A percentile compares a stretch with the other conserved stretches of the same genome.
Conservation (phyloP, 2,113 vertebrate genomes). For the Pteruthius melanotis region DNA sequence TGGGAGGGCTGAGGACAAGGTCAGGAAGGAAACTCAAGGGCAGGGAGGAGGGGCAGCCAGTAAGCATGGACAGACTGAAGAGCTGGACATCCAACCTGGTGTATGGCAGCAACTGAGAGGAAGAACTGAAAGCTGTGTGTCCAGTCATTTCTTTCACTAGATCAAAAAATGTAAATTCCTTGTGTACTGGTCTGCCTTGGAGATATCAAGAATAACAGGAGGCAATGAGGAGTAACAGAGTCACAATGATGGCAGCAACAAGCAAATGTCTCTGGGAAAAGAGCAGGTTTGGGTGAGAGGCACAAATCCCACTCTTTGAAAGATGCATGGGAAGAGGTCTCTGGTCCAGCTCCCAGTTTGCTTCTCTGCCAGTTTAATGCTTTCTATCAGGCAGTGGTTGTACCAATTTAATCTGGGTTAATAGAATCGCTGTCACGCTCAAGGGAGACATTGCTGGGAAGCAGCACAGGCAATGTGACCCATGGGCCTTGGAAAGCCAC, state of each 20-base stretch:
- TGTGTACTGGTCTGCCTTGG: neutral
- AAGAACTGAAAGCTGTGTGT: neutral
- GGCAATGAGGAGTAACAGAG: neutral
- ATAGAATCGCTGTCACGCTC: neutral
- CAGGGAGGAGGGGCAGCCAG: neutral
- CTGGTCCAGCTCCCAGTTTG: neutral
- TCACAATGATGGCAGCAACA: neutral
- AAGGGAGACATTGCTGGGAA: neutral
- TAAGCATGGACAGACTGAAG: neutral
- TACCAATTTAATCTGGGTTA: neutral
- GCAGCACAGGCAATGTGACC: neutral
- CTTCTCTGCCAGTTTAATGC: neutral
- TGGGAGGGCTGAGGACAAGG: neutral
- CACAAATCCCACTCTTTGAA: neutral
- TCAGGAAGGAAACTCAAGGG: neutral
- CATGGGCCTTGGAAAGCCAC: neutral
- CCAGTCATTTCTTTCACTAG: neutral
- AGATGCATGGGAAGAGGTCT: neutral
- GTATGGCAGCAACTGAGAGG: neutral
- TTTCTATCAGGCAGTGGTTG: neutral
- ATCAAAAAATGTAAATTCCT: slow-evolving; percentile 42
- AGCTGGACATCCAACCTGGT: neutral
- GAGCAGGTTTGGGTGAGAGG: neutral
- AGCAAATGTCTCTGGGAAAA: neutral
- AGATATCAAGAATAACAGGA: neutral